Evolutionary conservation across 2,113 vertebrate species (phyloP), one percentile per base, ranked within the genome.

Genomic region (Labrus mixtus): DNA sequence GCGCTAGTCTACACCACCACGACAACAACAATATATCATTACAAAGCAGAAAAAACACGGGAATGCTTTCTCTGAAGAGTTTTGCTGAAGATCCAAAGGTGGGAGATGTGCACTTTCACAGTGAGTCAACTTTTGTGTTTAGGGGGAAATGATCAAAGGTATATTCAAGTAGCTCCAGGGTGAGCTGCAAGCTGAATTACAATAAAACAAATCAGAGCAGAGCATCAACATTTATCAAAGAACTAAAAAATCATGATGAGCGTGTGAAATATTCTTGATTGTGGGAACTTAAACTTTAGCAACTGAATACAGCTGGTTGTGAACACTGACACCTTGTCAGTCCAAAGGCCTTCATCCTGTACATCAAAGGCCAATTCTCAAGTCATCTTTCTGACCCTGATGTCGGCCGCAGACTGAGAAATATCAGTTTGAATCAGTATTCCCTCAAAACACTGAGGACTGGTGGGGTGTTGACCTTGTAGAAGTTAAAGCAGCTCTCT

Each of bases 101-200:
- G 63, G 20, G 22, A 25, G 4, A 6, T 37, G 23, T n/a, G 48
- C 5, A 25, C 33, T 72, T n/a, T 48, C 4, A 3, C 46, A 48
- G 16, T 19, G 46, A 48, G 46, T 48, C 17, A 4, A n/a, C 20
- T 19, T 37, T 37, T 16, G 46, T 46, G 17, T 65, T 64, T 22
- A 33, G 43, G 50, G 15, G 36, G 54, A 60, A 46, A 15, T 65
- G 33, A 78, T 61, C 59, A 78, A 58, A 65, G 54, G 39, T 45
- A 51, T 64, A 48, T 64, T 64, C 16, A 55, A 78, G 60, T 25
- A 10, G 54, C 41, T 65, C 54, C 53, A 56, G 16, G 55, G 25
- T 70, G 67, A 51, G 67, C 43, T 55, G 53, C 29, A 39, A 53
- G n/a, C 43, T 69, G 11, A 15, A 70, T 48, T 17, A 48, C 1